Conservation (phyloP, 2,888 invertebrate species). For the Tolmerus cingulatus region DNA sequence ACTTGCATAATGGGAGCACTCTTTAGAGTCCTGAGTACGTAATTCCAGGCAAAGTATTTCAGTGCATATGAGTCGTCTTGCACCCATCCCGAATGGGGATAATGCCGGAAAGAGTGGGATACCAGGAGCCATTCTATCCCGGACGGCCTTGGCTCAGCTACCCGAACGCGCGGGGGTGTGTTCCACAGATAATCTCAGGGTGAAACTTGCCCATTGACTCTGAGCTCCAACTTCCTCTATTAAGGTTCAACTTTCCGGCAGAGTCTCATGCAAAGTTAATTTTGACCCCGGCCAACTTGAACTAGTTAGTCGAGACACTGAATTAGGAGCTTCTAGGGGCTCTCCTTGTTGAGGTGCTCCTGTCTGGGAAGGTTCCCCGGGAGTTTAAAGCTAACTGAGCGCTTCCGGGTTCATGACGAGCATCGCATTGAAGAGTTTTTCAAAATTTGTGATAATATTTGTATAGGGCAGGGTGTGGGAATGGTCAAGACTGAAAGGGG, state of each 20-base stretch:
- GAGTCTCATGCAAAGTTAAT: slow-evolving; percentile 16
- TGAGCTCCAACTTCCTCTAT: background rate
- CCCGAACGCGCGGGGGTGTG: background rate
- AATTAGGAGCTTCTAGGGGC: background rate
- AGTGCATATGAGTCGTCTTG: background rate
- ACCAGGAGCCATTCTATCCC: background rate
- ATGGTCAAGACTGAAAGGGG: background rate
- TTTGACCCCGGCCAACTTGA: slow-evolving; percentile 1
- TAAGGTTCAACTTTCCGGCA: background rate
- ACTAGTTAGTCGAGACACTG: background rate
- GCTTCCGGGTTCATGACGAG: background rate
- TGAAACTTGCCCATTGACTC: background rate
- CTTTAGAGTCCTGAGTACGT: background rate
- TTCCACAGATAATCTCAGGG: slow-evolving; percentile 1
- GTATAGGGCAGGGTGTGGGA: background rate
- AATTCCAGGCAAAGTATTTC: background rate
- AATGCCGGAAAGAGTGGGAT: background rate
- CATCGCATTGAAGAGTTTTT: background rate
- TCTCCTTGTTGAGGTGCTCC: background rate
- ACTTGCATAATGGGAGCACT: background rate
- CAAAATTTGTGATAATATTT: background rate
- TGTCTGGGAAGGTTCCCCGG: background rate
- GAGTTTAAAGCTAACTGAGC: background rate
- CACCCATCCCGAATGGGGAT: background rate
- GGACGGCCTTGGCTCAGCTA: background rate